Conservation (phyloP, 2,888 invertebrate genomes). For the Drosophila setosimentum region DNA sequence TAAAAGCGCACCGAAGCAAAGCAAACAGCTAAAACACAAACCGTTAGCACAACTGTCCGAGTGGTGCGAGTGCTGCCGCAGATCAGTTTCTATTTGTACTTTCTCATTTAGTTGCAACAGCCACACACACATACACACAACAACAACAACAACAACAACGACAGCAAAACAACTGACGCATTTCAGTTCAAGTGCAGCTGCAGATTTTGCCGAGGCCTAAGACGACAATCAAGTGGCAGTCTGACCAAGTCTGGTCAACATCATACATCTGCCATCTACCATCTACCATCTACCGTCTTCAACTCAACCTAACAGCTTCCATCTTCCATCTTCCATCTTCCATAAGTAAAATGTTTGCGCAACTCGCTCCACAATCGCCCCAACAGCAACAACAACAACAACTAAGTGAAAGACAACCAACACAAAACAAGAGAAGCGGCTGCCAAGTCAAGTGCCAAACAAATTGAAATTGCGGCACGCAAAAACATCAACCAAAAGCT, state of each 20-base stretch:
- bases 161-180: slow-evolving; percentile 59
- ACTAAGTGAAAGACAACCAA: slow-evolving; percentile 66
- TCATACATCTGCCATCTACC: slow-evolving; percentile 19
- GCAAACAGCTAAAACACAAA: slow-evolving; percentile 30
- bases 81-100: slow-evolving; percentile 77
- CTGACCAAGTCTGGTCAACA: slow-evolving; percentile 38
- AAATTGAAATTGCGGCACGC: slow-evolving; percentile 79
- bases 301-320: slow-evolving; percentile 6
- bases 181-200: slow-evolving; percentile 78
- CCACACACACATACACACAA: neutral
- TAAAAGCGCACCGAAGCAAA: slow-evolving; percentile 50
- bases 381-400: slow-evolving; percentile 11
- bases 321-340: slow-evolving; percentile 26
- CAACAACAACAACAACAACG: slow-evolving; percentile 1
- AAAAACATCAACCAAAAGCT: slow-evolving; percentile 66
- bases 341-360: slow-evolving; percentile 77
- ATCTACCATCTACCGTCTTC: slow-evolving; percentile 11
- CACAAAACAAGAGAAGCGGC: slow-evolving; percentile 16
- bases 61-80: slow-evolving; percentile 16
- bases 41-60: slow-evolving; percentile 38
- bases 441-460: slow-evolving; percentile 76
- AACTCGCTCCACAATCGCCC: slow-evolving; percentile 63
- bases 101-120: slow-evolving; percentile 66
- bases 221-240: slow-evolving; percentile 61
- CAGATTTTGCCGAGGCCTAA: slow-evolving; percentile 56